phyloP scores from a whole-genome alignment of 2,888 invertebrate genomes.

The Yponomeuta sedellus region DNA sequence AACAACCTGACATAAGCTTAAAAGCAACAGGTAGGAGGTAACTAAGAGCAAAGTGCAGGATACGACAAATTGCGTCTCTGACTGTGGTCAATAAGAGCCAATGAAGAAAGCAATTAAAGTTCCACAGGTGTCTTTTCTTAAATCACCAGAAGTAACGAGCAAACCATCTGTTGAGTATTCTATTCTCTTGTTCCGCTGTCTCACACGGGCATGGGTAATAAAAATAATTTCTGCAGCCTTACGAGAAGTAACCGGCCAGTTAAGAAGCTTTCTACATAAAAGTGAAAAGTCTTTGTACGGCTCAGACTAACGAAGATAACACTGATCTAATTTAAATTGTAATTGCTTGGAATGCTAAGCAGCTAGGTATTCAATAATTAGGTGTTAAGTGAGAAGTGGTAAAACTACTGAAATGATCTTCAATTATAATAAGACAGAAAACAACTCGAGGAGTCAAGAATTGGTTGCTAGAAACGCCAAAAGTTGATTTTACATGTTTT shows the following conservation, averaged over 20 bases:
- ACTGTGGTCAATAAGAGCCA: no score
- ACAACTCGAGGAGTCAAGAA: background rate
- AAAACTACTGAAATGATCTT: background rate
- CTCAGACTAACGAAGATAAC: background rate
- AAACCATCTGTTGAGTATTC: background rate
- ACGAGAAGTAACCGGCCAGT: background rate
- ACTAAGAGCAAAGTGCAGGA: no score
- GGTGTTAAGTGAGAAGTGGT: background rate
- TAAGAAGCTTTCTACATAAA: background rate
- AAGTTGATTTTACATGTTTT: no score
- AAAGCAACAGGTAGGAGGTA: no score
- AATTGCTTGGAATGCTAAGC: background rate
- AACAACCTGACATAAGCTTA: no score
- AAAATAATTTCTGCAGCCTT: background rate
- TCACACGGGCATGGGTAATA: background rate
- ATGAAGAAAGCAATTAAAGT: no score
- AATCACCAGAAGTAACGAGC: background rate
- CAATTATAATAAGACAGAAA: background rate
- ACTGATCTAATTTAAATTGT: conserved; percentile 2
- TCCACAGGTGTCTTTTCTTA: no score
- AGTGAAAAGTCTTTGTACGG: background rate
- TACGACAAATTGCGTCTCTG: no score
- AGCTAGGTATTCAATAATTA: background rate
- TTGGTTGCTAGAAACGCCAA: no score
- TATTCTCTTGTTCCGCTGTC: background rate